phyloP scores from a whole-genome alignment of 2,797 vertebrate genomes.

The Gallinago nigripennis region DNA sequence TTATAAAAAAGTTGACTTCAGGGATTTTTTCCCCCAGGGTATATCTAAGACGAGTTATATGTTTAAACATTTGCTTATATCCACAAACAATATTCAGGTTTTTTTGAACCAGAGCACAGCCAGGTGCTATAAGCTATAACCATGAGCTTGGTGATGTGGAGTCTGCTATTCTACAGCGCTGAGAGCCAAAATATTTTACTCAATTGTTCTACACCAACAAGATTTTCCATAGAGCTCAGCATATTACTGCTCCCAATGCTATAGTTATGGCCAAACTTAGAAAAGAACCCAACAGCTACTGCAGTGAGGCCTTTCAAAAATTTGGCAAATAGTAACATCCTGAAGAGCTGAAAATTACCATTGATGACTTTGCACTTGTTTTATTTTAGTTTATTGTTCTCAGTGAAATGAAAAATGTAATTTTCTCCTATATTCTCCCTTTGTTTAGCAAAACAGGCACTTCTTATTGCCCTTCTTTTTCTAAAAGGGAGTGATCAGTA shows the following conservation, averaged over 20 bases:
- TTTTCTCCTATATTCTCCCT: background rate
- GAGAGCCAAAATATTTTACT: background rate
- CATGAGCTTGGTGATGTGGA: background rate
- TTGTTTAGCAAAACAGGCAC: background rate
- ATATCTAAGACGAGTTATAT: background rate
- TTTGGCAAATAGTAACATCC: background rate
- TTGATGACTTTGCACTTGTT: constrained; percentile 1
- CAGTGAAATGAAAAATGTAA: background rate
- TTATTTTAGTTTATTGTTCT: background rate
- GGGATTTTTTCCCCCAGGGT: background rate
- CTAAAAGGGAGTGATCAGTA: background rate
- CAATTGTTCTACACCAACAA: background rate
- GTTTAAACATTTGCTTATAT: background rate
- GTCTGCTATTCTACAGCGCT: background rate
- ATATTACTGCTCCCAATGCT: background rate
- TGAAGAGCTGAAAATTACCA: constrained; percentile 8
- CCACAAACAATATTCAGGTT: background rate
- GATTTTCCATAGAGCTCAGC: background rate
- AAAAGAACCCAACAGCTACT: background rate
- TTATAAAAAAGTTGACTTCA: background rate
- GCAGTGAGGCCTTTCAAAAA: background rate
- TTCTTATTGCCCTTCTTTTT: background rate
- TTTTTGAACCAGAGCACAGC: background rate
- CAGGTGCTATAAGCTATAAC: background rate
- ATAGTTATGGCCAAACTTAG: background rate